Evolutionary conservation across 2,797 vertebrate species (phyloP).

Genomic region (Tenualosa thibaudeaui): DNA sequence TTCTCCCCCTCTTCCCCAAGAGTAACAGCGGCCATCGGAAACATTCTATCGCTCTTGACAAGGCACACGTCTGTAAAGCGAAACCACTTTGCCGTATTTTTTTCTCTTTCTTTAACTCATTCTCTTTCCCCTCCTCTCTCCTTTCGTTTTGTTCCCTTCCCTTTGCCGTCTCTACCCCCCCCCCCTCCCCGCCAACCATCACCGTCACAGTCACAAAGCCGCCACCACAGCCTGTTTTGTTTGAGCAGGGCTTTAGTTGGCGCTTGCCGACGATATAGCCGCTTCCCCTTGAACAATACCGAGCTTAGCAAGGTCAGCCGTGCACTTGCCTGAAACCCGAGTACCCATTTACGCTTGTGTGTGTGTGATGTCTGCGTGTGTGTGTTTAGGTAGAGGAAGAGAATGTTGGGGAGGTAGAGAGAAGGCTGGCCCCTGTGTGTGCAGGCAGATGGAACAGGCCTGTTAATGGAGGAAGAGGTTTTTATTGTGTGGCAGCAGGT

Average conservation of each 20-base stretch:
- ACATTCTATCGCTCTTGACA: constrained; percentile 27
- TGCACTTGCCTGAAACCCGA: constrained; percentile 44
- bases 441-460: constrained; percentile 35
- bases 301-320: constrained; percentile 52
- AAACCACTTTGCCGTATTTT: constrained; percentile 24
- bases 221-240: constrained; percentile 7
- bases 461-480: constrained; percentile 31
- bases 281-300: constrained; percentile 51
- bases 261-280: constrained; percentile 40
- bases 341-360: constrained; percentile 33
- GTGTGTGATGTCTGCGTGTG: constrained; percentile 31
- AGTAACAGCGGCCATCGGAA: constrained; percentile 37
- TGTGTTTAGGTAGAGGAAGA: constrained; percentile 17
- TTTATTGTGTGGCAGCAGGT: constrained; percentile 31
- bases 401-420: neutral
- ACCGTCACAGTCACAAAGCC: constrained; percentile 11
- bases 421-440: constrained; percentile 28
- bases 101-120: neutral
- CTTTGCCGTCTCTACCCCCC: neutral
- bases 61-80: constrained; percentile 43
- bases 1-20: constrained; percentile 12
- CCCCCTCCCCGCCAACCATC: neutral
- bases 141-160: constrained; percentile 29
- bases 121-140: neutral
- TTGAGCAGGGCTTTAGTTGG: constrained; percentile 35